These are phyloP conservation scores for Chelmon rostratus DNA, from an alignment of 2,797 vertebrate species.

Conservation along the genomic window DNA sequence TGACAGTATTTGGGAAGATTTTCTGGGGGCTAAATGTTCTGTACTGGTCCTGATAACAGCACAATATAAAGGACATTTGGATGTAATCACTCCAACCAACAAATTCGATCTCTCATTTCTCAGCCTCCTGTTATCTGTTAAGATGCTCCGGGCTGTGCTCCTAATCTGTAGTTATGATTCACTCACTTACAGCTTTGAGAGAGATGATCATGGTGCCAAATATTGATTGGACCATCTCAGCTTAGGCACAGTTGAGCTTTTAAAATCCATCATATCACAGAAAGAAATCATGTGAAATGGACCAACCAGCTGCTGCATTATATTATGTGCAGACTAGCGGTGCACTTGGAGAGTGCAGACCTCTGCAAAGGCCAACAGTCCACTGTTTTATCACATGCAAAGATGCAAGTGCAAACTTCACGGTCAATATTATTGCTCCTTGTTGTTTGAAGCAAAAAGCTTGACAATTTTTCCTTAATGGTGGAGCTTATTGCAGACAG, in stretches of 20 bases:
- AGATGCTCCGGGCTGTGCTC: constrained; percentile 34
- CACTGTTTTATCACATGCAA: too few species aligned
- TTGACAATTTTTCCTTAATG: too few species aligned
- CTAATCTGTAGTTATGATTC: constrained; percentile 50
- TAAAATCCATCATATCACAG: neutral
- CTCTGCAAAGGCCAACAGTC: too few species aligned
- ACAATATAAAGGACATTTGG: constrained; percentile 17
- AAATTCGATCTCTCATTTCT: constrained; percentile 37
- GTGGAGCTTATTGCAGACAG: too few species aligned
- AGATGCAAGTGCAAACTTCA: too few species aligned
- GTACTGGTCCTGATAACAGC: constrained; percentile 9
- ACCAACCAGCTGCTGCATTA: constrained; percentile 13
- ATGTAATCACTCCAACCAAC: constrained; percentile 25
- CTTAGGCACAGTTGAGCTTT: constrained; percentile 12
- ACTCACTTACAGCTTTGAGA: constrained; percentile 30
- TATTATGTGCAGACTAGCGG: neutral
- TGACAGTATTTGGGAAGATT: neutral
- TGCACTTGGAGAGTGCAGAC: too few species aligned
- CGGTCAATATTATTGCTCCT: too few species aligned
- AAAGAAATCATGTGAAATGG: neutral
- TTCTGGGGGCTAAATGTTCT: constrained; percentile 11
- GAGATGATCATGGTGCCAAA: constrained; percentile 13
- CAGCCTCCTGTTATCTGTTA: constrained; percentile 34
- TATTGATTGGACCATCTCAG: constrained; percentile 14
- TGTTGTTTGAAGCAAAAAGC: too few species aligned